A percentile compares a stretch with the other conserved stretches of the same genome.
phyloP scores from a whole-genome alignment of 2,888 invertebrate species.

The Leptura quadrifasciata region DNA sequence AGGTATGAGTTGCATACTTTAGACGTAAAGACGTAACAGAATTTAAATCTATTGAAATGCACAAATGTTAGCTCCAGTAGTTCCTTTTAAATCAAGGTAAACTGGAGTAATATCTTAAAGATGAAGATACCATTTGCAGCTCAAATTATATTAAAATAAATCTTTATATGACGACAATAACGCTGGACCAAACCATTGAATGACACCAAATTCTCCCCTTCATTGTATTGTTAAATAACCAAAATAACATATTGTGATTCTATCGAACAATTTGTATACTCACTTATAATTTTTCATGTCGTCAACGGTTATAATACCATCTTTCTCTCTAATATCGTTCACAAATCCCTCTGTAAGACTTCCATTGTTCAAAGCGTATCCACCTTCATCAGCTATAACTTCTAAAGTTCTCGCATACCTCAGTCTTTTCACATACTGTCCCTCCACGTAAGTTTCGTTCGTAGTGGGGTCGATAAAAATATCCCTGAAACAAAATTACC shows the following conservation, averaged over 20 bases:
- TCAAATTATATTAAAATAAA: too few relatives aligned
- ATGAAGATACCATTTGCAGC: too few relatives aligned
- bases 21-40: too few relatives aligned
- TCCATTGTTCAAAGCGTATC: slow-evolving; percentile 78
- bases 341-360: slow-evolving; percentile 72
- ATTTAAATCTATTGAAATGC: too few relatives aligned
- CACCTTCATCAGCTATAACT: slow-evolving; percentile 75
- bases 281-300: slow-evolving; percentile 86
- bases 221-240: too few relatives aligned
- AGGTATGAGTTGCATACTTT: too few relatives aligned
- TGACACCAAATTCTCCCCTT: too few relatives aligned
- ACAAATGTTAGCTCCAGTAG: too few relatives aligned
- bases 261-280: slow-evolving; percentile 48
- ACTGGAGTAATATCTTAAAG: too few relatives aligned
- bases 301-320: slow-evolving; percentile 86
- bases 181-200: too few relatives aligned
- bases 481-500: slow-evolving; percentile 55
- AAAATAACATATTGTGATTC: neutral
- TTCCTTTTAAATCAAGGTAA: too few relatives aligned
- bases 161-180: too few relatives aligned
- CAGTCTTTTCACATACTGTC: slow-evolving; percentile 56
- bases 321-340: slow-evolving; percentile 72
- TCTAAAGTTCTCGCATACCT: slow-evolving; percentile 75
- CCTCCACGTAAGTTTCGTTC: slow-evolving; percentile 57
- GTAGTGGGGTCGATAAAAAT: slow-evolving; percentile 62